A percentile compares a stretch with the other conserved stretches of the same genome.
phyloP scores from a whole-genome alignment of 2,888 invertebrate genomes.

The Thera britannica region DNA sequence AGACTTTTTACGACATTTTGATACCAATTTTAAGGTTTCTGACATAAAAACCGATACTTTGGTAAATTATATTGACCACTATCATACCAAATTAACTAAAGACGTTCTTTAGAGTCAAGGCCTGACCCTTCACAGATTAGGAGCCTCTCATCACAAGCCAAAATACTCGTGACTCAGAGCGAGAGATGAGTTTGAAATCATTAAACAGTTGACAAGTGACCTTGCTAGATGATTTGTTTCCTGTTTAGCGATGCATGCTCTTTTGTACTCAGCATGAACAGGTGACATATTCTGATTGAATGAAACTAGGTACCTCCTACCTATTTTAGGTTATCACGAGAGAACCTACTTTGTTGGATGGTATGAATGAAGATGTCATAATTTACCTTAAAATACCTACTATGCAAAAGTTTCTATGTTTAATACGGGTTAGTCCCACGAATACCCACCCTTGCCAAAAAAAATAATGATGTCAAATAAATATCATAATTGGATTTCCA shows the following conservation, averaged over 20 bases:
- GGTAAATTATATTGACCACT: no score
- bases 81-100: background rate
- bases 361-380: no score
- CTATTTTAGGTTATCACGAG: background rate
- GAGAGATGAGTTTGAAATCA: slow-evolving; percentile 53
- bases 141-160: slow-evolving; percentile 13
- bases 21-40: no score
- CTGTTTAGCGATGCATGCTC: slow-evolving; percentile 46
- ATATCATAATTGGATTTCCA: no score
- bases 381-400: no score
- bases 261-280: slow-evolving; percentile 11
- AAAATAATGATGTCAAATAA: no score
- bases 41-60: no score
- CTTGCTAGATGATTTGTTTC: slow-evolving; percentile 63
- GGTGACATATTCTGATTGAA: slow-evolving; percentile 19
- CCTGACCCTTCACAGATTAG: slow-evolving; percentile 20
- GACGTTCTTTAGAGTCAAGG: slow-evolving; percentile 15
- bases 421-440: no score
- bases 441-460: no score
- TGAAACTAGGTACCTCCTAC: background rate
- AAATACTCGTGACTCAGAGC: slow-evolving; percentile 54
- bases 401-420: no score
- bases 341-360: background rate
- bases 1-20: no score
- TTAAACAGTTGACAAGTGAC: slow-evolving; percentile 63